Evolutionary conservation across 2,113 vertebrate genomes (phyloP).

Genomic region (Charina bottae): DNA sequence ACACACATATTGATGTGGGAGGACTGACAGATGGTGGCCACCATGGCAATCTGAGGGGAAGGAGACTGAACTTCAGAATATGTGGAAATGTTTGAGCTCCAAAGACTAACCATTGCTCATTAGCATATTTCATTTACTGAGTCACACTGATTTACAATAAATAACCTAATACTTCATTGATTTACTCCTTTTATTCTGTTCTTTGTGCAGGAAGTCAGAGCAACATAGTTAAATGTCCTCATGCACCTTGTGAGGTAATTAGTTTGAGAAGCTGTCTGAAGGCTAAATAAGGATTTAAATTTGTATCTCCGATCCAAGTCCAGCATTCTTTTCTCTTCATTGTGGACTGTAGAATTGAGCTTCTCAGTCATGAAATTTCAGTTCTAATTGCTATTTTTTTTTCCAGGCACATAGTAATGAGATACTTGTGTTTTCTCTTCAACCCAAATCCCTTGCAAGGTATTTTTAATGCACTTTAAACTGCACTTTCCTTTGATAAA

Average conservation of each 20-base stretch:
- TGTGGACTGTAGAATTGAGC: neutral
- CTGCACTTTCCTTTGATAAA: neutral
- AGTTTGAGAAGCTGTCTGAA: neutral
- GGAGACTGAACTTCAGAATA: neutral
- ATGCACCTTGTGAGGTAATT: neutral
- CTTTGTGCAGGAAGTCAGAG: neutral
- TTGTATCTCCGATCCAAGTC: neutral
- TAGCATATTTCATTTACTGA: neutral
- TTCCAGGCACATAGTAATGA: constrained; percentile 93
- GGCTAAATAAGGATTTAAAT: neutral
- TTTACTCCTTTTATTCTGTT: neutral
- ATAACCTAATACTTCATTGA: neutral
- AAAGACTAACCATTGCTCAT: too few species aligned
- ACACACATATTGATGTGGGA: neutral
- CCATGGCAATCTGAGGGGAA: neutral
- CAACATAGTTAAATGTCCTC: neutral
- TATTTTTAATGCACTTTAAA: constrained; percentile 56
- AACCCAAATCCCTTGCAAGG: constrained; percentile 91
- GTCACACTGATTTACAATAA: neutral
- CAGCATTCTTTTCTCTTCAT: neutral
- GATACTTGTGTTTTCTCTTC: constrained; percentile 89
- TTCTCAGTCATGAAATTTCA: neutral
- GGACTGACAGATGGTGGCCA: neutral
- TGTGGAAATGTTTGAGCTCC: neutral
- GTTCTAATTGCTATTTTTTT: neutral